phyloP scores from a whole-genome alignment of 2,888 invertebrate species.

The Drosophila sordidula region DNA sequence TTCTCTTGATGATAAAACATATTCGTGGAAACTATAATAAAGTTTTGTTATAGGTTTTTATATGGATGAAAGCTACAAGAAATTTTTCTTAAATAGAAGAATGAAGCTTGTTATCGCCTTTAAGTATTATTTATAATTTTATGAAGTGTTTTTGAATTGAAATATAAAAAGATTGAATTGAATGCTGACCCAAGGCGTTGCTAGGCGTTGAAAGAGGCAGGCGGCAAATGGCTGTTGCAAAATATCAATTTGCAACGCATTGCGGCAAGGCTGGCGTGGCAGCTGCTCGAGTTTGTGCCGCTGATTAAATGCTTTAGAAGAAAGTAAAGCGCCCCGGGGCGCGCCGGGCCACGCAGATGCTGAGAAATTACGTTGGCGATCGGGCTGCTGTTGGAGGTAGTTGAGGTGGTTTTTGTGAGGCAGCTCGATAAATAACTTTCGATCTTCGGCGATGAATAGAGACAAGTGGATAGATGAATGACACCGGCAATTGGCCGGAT shows the following conservation, averaged over 20 bases:
- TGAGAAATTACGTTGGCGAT: conserved; percentile 66
- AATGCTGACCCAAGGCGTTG: neutral
- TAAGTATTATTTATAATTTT: neutral
- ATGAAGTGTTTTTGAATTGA: neutral
- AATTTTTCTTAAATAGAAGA: too few relatives aligned
- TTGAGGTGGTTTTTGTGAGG: conserved; percentile 2
- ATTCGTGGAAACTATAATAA: too few relatives aligned
- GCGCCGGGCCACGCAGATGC: conserved; percentile 13
- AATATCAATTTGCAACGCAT: conserved; percentile 65
- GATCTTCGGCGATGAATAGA: conserved; percentile 45
- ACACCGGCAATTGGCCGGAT: conserved; percentile 57
- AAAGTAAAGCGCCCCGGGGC: conserved; percentile 60
- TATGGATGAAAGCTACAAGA: too few relatives aligned
- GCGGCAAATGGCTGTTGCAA: conserved; percentile 42
- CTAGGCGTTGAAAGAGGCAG: neutral
- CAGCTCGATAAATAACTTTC: conserved; percentile 63
- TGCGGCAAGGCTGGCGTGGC: conserved; percentile 21
- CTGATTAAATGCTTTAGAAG: conserved; percentile 59
- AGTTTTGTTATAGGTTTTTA: too few relatives aligned
- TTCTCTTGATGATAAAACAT: too few relatives aligned
- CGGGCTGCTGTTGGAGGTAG: conserved; percentile 14
- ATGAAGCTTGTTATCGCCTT: too few relatives aligned
- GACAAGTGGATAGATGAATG: conserved; percentile 66
- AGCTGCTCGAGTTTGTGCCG: conserved; percentile 41
- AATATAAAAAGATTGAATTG: neutral